Evolutionary conservation across 2,888 invertebrate genomes (phyloP), one percentile per base, ranked within the genome.

Genomic region (Epinotia brunnichana): DNA sequence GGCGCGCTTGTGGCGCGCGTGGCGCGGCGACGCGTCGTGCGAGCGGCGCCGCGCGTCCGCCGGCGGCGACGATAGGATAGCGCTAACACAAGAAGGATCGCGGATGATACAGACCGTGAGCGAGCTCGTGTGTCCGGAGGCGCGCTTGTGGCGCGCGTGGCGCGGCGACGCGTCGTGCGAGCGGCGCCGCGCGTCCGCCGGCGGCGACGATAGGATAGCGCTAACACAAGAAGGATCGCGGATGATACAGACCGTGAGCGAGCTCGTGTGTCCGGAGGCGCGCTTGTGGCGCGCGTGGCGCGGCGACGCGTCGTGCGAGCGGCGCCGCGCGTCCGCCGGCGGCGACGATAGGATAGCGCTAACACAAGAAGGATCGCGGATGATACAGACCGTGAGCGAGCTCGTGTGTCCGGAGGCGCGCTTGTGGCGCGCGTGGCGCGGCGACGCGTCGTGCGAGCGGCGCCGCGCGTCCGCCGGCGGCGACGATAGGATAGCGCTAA

Each of bases 41-140:
- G 89, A 87, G 69, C 90, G 88, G 0, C 92, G 87, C 2, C 91
- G 86, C 72, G 85, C 86, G 69, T 79, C 79, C 13, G 81, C 85
- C 53, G 81, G 75, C 69, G 82, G 82, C 63, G 84, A 82, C 62
- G 81, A 75, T n/a, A n/a, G n/a, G n/a, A n/a, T n/a, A n/a, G n/a
- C n/a, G n/a, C n/a, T n/a, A n/a, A n/a, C n/a, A n/a, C n/a, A n/a
- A n/a, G n/a, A n/a, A n/a, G n/a, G n/a, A n/a, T n/a, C n/a, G n/a
- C n/a, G n/a, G 35, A 0, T 35, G 44, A 11, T 56, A 80, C 80
- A 75, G 17, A 92, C 92, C 66, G 92, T 91, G 69, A 92, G 90
- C 19, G 91, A 90, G 68, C 85, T 87, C 57, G 90, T 90, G 75
- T 91, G 90, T 68, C 85, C 85, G 35, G 90, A 85, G 77, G 84